Base-by-base conservation (phyloP, 2,797 vertebrate genomes). In the Fistularia tabacaria region DNA sequence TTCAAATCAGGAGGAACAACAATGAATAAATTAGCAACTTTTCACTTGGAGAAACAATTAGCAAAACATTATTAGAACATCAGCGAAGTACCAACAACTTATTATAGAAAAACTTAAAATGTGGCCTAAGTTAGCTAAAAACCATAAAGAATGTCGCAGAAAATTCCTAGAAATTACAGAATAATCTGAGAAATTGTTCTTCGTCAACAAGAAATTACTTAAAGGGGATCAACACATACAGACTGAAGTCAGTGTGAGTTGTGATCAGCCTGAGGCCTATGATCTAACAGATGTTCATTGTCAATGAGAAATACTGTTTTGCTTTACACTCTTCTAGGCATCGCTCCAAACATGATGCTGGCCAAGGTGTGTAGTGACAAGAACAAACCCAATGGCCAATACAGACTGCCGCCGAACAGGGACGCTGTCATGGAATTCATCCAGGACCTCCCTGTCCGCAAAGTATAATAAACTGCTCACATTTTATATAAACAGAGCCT, bases 311-410 rank as follows among this genome's bases (percentile, higher is more conserved):
- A 25, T 25, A 25, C 25, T 25, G 25, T 25, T 25, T 25, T 25
- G 25, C 25, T 25, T 25, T 25, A 25, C 25, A 25, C 25, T 25
- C 25, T 79, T 89, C 64, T 72, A 99, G 97, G 97, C 78, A 98
- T 99, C 77, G 96, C 95, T 49, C 93, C 97, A 62, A 99, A 99
- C 77, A 96, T 85, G 77, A 95, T 95, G 93, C 87, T 99, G 71
- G 95, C 97, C 70, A 99, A 99, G 84, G 94, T 99, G 59, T 99
- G 95, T 88, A 99, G 97, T 86, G 97, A 99, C 87, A 87, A 88
- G 86, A 99, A 98, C 86, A 99, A 99, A 69, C 97, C 96, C 58
- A 96, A 99, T 1, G 97, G 97, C 42, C 97, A 99, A 15, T 98
- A 87, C 86, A 90, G 85, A 69, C 93, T 99, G 74, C 66, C 82